Base-by-base conservation (phyloP, 2,888 invertebrate genomes). In the Lasioglossum marginatum region DNA sequence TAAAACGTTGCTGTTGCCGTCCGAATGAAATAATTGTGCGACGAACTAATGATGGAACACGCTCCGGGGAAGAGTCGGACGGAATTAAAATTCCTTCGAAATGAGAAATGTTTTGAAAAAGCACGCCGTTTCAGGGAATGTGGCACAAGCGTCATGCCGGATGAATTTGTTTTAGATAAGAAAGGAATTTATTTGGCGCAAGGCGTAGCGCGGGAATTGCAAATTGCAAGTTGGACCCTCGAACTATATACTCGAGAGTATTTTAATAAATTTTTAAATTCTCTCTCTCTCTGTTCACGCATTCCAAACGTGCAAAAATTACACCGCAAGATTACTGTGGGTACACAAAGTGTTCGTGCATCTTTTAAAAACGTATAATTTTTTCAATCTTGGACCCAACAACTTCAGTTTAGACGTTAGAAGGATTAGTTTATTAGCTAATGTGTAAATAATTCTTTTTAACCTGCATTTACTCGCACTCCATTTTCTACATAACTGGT, bases 41-140 rank as follows among this genome's bases (percentile, higher is more conserved):
- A 72, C 77, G 68, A 80, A 57, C 57, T 43, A 57, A 73, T 80
- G 83, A 85, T 83, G 70, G 74, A 83, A 14, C 43, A 23, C 40
- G 45, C 31, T 37, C 34, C 16, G 37, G 60, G 34, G n/a, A 27
- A 31, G 34, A 45, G 66, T 73, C 71, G 68, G 77, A 34, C 31
- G 16, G n/a, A 78, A 79, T 77, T 76, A 43, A 80, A 72, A 76
- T 34, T 66, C 43, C 31, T 72, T 71, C 16, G n/a, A 60, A 73
- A 52, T 43, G 34, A 19, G 40, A n/a, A 27, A 48, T 63, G 43
- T 43, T 43, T 63, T 60, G 40, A 40, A 76, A 76, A 43, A 43
- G 34, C 66, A 31, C 19, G 16, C 8, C 66, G 66, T 66, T 66
- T 31, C 34, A 1, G 3, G 34, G 66, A 66, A 66, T 66, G 66